phyloP scores from a whole-genome alignment of 2,888 invertebrate species.

The Prosopocoilus inquinatus region DNA sequence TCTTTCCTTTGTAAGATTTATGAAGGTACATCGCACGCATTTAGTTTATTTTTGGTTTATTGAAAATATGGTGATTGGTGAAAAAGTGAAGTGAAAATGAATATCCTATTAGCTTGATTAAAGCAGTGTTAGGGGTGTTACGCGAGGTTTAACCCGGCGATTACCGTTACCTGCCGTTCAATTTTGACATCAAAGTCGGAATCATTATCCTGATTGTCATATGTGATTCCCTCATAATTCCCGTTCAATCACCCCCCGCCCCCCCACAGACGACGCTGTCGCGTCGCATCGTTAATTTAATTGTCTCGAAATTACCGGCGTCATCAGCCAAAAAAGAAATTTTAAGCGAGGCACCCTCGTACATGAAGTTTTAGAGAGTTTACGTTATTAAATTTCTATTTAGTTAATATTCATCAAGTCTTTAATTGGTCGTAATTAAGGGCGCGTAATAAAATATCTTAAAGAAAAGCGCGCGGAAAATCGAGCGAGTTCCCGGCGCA shows the following conservation, averaged over 20 bases:
- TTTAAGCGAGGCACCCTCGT: conserved; percentile 2
- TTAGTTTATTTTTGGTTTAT: no score
- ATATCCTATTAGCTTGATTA: no score
- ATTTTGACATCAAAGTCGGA: conserved; percentile 1
- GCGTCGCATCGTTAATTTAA: no score
- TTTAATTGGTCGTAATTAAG: conserved; percentile 20
- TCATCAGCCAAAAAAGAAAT: background rate
- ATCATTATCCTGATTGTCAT: background rate
- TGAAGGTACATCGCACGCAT: no score
- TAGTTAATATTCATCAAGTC: conserved; percentile 25
- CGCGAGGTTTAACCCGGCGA: background rate
- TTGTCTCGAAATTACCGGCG: no score
- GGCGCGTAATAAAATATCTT: conserved; percentile 44
- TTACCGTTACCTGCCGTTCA: background rate
- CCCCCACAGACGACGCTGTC: no score
- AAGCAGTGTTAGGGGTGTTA: background rate
- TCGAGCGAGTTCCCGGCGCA: conserved; percentile 23
- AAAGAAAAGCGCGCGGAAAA: conserved; percentile 34
- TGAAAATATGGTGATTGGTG: no score
- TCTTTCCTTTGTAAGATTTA: no score
- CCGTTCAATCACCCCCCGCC: no score
- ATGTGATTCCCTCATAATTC: background rate
- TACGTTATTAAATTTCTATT: conserved; percentile 44
- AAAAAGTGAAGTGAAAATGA: no score
- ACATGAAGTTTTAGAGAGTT: conserved; percentile 38